Evolutionary conservation across 1,140 invertebrate species (phyloP), one percentile per base, ranked within the genome.

Genomic region (Limonius californicus): DNA sequence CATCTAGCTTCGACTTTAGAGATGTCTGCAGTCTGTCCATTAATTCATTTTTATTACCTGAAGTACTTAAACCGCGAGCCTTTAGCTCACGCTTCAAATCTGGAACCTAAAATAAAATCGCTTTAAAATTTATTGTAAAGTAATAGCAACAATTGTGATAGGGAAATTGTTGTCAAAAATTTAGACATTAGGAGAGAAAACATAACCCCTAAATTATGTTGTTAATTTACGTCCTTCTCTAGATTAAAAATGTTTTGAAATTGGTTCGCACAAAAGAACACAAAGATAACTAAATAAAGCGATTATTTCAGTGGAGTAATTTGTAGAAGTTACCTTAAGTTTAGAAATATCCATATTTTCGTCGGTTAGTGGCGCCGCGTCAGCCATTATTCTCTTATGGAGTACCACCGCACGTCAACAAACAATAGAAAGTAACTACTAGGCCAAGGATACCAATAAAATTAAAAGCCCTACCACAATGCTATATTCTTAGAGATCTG

Each of bases 51-150:
- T 93, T 94, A 72, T 91, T 91, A 9, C 91, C 91, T 43, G 84
- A 78, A 12, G 85, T 83, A 14, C 86, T 78, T 12, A 93, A 77
- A 42, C 89, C 90, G 71, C 89, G 84, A 63, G 84, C 78, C 77
- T 92, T 92, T 21, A 93, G 77, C 76, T 91, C 89, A 68, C 86
- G 84, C 67, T 89, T 90, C 63, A 94, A 79, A 74, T 94, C 91
- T 7, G 87, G 83, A 23, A 91, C 89, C 81, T 89, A 63, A 74
- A 63, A 30, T 23, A 50, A 61, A 42, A 59, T 42, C 32, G 12
- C 54, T 43, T 32, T 54, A 61, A 4, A 32, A 32, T 6, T 32
- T 11, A 32, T 11, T 32, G 54, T 11, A 11, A 57, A 4, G 54
- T 61, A 20, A 50, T 57, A 35, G 54, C n/a, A 12, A 61, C 11